Conservation (phyloP, 2,888 invertebrate species). For the Lysandra coridon region DNA sequence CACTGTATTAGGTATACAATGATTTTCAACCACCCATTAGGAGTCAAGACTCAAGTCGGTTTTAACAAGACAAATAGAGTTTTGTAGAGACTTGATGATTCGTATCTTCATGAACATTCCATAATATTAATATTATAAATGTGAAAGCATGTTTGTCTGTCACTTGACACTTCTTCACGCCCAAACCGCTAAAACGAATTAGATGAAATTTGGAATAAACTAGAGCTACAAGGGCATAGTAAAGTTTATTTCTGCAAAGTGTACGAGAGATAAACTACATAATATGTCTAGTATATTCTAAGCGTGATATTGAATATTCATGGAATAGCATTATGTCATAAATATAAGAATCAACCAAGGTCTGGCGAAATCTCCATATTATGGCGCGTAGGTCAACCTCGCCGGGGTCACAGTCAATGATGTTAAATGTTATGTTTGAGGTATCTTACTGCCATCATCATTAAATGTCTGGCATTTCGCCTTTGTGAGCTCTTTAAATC, state of each 20-base stretch:
- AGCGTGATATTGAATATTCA: no score
- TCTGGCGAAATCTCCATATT: slow-evolving; percentile 4
- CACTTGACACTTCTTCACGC: no score
- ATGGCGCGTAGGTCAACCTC: slow-evolving; percentile 7
- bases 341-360: slow-evolving; percentile 18
- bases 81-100: background rate
- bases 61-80: background rate
- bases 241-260: no score
- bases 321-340: background rate
- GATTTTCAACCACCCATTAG: slow-evolving; percentile 7
- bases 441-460: background rate
- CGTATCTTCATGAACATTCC: no score
- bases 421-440: background rate
- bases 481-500: no score
- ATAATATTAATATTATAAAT: no score
- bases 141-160: no score
- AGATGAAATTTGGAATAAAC: no score
- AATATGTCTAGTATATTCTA: background rate
- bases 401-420: slow-evolving; percentile 2
- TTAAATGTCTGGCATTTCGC: no score
- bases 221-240: no score
- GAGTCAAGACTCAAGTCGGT: background rate
- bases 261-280: background rate
- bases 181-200: no score
- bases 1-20: slow-evolving; percentile 8